Evolutionary conservation across 2,888 invertebrate species (phyloP).

Genomic region (Himalopsyche anomala): DNA sequence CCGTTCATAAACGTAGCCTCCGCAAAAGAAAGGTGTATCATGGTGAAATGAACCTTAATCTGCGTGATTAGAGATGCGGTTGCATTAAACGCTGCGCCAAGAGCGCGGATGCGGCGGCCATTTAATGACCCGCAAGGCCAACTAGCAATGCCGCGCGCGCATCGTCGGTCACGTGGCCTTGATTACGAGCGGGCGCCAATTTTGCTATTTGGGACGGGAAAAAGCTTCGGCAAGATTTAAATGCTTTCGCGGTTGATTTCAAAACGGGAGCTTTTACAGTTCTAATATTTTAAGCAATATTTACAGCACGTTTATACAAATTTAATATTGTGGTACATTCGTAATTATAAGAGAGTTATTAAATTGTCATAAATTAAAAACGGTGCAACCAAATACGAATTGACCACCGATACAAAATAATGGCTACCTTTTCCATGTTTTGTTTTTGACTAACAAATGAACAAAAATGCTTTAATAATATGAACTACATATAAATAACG

Average conservation of each 20-base stretch:
- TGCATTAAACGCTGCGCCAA: background rate
- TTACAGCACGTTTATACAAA: no score
- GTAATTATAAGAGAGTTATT: no score
- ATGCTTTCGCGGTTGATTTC: background rate
- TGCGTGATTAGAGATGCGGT: background rate
- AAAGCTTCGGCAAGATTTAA: background rate
- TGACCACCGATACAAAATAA: no score
- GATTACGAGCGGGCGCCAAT: background rate
- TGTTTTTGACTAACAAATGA: no score
- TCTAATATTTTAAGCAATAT: background rate
- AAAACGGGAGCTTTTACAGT: constrained; percentile 2
- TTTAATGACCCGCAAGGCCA: constrained; percentile 23
- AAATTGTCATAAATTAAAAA: no score
- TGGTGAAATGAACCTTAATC: constrained; percentile 26
- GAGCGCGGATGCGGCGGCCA: background rate
- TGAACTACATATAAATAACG: no score
- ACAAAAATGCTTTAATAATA: no score
- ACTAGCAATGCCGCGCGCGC: background rate
- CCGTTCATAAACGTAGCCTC: background rate
- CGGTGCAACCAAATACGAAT: no score
- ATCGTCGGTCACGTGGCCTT: background rate
- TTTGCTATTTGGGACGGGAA: constrained; percentile 7
- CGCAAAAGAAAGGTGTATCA: background rate
- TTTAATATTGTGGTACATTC: no score
- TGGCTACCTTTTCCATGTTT: no score